Conservation (phyloP, 2,113 vertebrate genomes). For the Myanophis thanlyinensis region DNA sequence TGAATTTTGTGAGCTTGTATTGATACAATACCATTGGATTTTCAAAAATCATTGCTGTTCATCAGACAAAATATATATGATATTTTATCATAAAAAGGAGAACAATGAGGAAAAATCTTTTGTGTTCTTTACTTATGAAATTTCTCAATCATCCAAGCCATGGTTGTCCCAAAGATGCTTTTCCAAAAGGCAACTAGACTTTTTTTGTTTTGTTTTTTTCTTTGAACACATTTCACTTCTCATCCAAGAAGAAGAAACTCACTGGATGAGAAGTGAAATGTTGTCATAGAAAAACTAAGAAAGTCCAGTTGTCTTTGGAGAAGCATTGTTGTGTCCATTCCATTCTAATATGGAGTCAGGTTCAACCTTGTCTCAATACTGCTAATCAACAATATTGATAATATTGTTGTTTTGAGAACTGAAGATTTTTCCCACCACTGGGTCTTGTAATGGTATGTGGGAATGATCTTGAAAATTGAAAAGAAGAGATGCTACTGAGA, state of each 20-base stretch:
- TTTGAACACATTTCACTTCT: background rate
- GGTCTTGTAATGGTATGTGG: background rate
- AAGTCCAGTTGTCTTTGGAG: background rate
- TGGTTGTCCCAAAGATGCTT: background rate
- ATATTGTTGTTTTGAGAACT: background rate
- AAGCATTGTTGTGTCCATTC: background rate
- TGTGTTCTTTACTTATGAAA: background rate
- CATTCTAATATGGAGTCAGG: background rate
- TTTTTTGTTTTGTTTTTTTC: fast-evolving
- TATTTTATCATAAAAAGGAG: background rate
- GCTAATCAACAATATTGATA: background rate
- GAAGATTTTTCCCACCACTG: background rate
- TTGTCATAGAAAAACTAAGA: background rate
- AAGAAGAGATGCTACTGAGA: no score
- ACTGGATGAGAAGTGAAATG: background rate
- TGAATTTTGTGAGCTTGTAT: slow-evolving; percentile 58
- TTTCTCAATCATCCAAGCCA: background rate
- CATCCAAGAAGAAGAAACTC: background rate
- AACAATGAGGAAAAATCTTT: background rate
- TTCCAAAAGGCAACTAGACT: background rate
- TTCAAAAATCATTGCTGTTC: slow-evolving; percentile 36
- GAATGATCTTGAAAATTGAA: background rate
- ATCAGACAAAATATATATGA: background rate
- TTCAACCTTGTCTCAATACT: background rate
- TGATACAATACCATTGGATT: slow-evolving; percentile 56